Percentiles rank a stretch among this genome's conserved stretches.
phyloP scores from a whole-genome alignment of 2,113 vertebrate species.

The Cygnus buccinator region DNA sequence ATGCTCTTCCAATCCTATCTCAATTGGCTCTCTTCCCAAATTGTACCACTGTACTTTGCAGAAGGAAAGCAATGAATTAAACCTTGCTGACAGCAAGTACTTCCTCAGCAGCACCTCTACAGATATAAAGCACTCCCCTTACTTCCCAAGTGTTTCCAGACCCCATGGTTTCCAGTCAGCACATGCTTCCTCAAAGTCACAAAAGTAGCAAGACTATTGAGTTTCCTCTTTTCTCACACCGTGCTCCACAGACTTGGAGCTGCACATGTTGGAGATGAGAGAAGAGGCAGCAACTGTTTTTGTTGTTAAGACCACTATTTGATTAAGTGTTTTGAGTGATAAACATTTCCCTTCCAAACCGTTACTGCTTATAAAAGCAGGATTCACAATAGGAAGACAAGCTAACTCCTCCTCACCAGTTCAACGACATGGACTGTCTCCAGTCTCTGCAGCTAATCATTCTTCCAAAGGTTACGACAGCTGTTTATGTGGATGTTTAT shows the following conservation, averaged over 20 bases:
- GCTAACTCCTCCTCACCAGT: background rate
- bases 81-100: background rate
- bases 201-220: background rate
- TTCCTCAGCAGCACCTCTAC: background rate
- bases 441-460: background rate
- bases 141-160: background rate
- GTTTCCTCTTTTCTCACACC: background rate
- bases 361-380: background rate
- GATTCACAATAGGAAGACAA: background rate
- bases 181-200: background rate
- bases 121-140: background rate
- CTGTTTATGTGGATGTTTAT: background rate
- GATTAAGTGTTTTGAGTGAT: rapidly evolving
- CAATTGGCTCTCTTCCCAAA: background rate
- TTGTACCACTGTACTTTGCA: background rate
- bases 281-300: background rate
- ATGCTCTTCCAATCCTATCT: background rate
- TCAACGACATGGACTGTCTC: background rate
- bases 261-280: rapidly evolving
- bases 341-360: background rate
- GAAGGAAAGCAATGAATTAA: background rate
- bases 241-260: background rate
- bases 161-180: rapidly evolving
- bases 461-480: background rate
- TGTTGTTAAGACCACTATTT: rapidly evolving